These are phyloP conservation scores for Ceratina australensis DNA, from an alignment of 1,140 invertebrate genomes.

Conservation along the genomic window DNA sequence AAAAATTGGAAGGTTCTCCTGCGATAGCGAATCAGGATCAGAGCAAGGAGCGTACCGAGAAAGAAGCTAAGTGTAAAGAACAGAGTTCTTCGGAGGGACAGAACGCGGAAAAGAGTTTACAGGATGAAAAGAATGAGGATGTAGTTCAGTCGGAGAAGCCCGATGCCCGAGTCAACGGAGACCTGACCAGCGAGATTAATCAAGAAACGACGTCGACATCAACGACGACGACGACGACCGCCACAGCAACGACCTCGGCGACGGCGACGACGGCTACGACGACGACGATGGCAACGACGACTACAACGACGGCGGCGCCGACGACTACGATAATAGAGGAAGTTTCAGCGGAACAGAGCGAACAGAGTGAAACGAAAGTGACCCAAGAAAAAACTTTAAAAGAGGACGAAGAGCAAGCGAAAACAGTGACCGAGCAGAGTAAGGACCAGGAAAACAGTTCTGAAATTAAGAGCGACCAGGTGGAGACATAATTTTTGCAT, in stretches of 20 bases:
- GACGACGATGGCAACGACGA: neutral
- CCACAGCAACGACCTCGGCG: neutral
- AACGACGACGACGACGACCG: too few species aligned
- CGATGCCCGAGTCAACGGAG: slow-evolving; percentile 40
- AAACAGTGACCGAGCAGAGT: slow-evolving; percentile 37
- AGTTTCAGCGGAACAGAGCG: slow-evolving; percentile 5
- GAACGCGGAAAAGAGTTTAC: slow-evolving; percentile 14
- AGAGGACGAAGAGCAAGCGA: slow-evolving; percentile 57
- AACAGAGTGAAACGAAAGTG: slow-evolving; percentile 4
- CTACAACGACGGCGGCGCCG: too few species aligned
- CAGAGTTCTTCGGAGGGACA: slow-evolving; percentile 28
- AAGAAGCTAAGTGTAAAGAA: slow-evolving; percentile 26
- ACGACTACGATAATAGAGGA: neutral
- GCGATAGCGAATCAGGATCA: slow-evolving; percentile 27
- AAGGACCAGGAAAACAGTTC: slow-evolving; percentile 69
- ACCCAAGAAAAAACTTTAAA: slow-evolving; percentile 31
- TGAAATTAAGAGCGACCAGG: slow-evolving; percentile 70
- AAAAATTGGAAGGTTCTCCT: slow-evolving; percentile 3
- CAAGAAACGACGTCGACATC: slow-evolving; percentile 29
- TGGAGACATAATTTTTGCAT: slow-evolving; percentile 69
- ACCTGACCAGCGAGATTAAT: slow-evolving; percentile 17
- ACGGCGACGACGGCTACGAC: too few species aligned
- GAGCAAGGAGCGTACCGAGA: slow-evolving; percentile 39
- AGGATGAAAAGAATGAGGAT: neutral
- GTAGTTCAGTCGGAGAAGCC: slow-evolving; percentile 40